phyloP scores from a whole-genome alignment of 2,888 invertebrate species.

The Capitulum mitella region DNA sequence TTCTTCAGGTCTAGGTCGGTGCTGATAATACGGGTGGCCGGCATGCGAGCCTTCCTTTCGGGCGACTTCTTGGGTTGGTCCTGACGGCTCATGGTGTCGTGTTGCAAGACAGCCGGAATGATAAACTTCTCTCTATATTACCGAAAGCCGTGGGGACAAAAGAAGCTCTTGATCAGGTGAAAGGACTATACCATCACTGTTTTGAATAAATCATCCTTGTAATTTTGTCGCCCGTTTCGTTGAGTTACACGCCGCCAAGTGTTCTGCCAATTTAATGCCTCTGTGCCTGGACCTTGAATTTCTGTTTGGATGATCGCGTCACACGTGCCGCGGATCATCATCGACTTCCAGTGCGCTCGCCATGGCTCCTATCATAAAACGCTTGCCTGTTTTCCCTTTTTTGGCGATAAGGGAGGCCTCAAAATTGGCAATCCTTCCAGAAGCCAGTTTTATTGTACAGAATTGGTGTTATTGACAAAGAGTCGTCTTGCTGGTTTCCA shows the following conservation, averaged over 20 bases:
- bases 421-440: too few relatives aligned
- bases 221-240: too few relatives aligned
- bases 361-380: too few relatives aligned
- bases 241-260: not conserved
- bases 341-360: not conserved
- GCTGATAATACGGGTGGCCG: not conserved
- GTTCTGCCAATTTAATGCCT: not conserved
- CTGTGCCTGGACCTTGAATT: not conserved
- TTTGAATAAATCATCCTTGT: too few relatives aligned
- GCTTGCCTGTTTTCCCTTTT: too few relatives aligned
- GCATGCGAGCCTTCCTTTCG: not conserved
- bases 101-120: not conserved
- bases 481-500: too few relatives aligned
- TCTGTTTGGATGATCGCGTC: not conserved
- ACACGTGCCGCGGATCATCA: not conserved
- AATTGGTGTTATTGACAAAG: too few relatives aligned
- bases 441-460: too few relatives aligned
- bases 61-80: not conserved
- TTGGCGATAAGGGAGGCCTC: too few relatives aligned
- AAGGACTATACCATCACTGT: not conserved
- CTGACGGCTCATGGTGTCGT: not conserved
- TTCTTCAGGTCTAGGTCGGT: conserved; percentile 6
- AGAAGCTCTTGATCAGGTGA: not conserved
- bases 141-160: not conserved
- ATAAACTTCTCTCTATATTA: not conserved